Evolutionary conservation across 2,888 invertebrate species (phyloP), one percentile per base, ranked within the genome.

Genomic region (Mimas tiliae): DNA sequence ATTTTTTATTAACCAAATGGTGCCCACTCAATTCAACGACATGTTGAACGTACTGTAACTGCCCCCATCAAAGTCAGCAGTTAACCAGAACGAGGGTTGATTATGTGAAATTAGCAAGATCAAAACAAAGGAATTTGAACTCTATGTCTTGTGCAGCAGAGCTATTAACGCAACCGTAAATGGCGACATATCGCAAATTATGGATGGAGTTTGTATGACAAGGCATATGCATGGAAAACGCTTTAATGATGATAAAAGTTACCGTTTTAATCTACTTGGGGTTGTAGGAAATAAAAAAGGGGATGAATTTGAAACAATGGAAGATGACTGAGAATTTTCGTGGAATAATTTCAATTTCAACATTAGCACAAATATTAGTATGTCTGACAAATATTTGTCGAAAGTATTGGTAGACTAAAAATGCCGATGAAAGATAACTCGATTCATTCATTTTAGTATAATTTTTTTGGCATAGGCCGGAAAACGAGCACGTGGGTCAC

Each of bases 41-140:
- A 62, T n/a, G 62, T 14, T 47, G 14, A 14, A 19, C 0, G 21
- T 0, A 48, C 8, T 47, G 47, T 48, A 63, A 34, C 64, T 42
- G 65, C 67, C 68, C 65, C 51, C 67, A 69, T 68, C 69, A 68
- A 69, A 19, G 68, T 69, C 69, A 69, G 62, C 68, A 68, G 68
- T 70, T 68, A 67, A 64, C 19, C 53, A 67, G 62, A 65, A 65
- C 45, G 64, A 67, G 55, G 64, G 64, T 69, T 67, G 68, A 64
- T 69, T 66, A 67, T 64, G 65, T 48, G 48, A 21, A 63, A 47
- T 63, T 45, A 63, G 48, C 47, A 63, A 14, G 21, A 27, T 47
- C 33, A 6, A 16, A 0, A 33, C 27, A 63, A 12, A 19, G 48
- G 11, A 47, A 63, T 63, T 14, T 27, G 19, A 6, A 27, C 48